Evolutionary conservation across 1,140 invertebrate genomes (phyloP).

Genomic region (Aphelenchoides besseyi): DNA sequence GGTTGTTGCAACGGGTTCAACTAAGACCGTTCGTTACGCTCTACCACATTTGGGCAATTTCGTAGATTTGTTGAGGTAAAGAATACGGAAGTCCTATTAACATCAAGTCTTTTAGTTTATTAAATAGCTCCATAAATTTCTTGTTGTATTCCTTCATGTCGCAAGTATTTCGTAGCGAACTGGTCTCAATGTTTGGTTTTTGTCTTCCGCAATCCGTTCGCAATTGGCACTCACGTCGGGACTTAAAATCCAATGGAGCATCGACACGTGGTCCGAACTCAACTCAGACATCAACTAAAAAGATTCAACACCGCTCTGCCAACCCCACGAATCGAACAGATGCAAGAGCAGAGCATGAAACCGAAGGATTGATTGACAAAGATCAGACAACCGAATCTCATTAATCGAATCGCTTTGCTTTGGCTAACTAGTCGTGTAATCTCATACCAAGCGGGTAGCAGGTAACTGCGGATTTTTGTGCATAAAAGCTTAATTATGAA

Average conservation of each 20-base stretch:
- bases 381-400: background rate
- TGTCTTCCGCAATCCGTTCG: slow-evolving; percentile 16
- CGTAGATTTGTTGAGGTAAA: slow-evolving; percentile 63
- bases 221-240: slow-evolving; percentile 23
- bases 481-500: background rate
- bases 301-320: background rate
- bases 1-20: slow-evolving; percentile 34
- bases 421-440: too few species aligned
- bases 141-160: slow-evolving; percentile 67
- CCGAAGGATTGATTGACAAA: slow-evolving; percentile 6
- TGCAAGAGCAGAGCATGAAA: too few species aligned
- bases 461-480: too few species aligned
- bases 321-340: background rate
- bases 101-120: slow-evolving; percentile 48
- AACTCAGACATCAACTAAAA: background rate
- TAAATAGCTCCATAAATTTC: slow-evolving; percentile 64
- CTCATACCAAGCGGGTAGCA: too few species aligned
- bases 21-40: slow-evolving; percentile 40
- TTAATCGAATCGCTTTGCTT: background rate
- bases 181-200: slow-evolving; percentile 33
- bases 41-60: slow-evolving; percentile 64
- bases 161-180: slow-evolving; percentile 47
- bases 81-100: slow-evolving; percentile 4
- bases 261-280: slow-evolving; percentile 1
- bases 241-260: slow-evolving; percentile 4